Base-by-base conservation (phyloP, 2,888 invertebrate genomes). In the Drosophila kambysellisi region DNA sequence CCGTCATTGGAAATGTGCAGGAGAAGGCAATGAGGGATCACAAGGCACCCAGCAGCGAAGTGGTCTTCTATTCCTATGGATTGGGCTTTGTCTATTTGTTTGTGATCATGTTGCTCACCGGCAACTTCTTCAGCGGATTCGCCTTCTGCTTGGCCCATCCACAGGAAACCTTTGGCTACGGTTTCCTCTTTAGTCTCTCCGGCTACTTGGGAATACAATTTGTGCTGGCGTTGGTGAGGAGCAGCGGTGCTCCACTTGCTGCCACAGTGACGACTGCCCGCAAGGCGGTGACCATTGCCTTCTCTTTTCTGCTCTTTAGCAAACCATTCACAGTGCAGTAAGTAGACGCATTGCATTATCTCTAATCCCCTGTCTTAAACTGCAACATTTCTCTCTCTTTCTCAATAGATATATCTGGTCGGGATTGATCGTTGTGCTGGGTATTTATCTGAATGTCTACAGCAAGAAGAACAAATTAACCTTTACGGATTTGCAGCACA, bases 1-100 rank as follows among this genome's bases (percentile, higher is more conserved):
- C 99, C 0, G 95, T 97, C 12, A 99, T 99, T 78, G 99, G 99
- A 29, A 99, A 99, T 94, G 97, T 99, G 0, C 99, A 99, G 93
- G 99, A 99, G 92, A 98, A 98, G 92, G 96, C 96, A 0, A 98
- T 99, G 97, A 97, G 97, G 88, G 95, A 95, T 73, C 95, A 96
- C 91, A 95, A 95, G 74, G 98, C 98, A 0, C 94, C 96, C 0
- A 98, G 98, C 93, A 96, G 97, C 76, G 99, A 99, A 94, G 96
- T 99, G 56, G 98, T 98, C 0, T 94, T 98, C 62, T 98, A 98
- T 91, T 99, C 99, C 0, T 99, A 99, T 93, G 95, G 96, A 0
- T 95, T 99, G 81, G 99, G 98, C 6, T 97, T 97, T 91, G 81
- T 96, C 0, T 98, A 98, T 93, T 94, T 99, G 57, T 94, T 97